These are phyloP conservation scores for Ameiurus melas DNA, from an alignment of 2,113 vertebrate species.

Conservation along the genomic window DNA sequence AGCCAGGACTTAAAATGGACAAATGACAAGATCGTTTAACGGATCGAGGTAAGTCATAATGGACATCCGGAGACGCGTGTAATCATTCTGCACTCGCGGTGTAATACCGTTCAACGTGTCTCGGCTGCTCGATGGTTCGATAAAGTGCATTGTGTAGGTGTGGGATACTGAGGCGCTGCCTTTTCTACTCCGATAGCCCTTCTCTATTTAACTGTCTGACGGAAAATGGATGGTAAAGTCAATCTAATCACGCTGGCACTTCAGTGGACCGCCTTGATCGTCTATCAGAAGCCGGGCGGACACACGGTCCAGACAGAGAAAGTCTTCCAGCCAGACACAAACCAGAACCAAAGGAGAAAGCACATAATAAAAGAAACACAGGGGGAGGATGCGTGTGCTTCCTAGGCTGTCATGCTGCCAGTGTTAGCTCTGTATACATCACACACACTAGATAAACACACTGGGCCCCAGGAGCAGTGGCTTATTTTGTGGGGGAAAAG, in stretches of 20 bases:
- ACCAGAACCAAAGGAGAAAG: constrained; percentile 44
- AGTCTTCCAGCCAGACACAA: constrained; percentile 36
- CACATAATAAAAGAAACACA: constrained; percentile 37
- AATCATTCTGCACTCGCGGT: background rate
- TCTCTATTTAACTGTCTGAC: constrained; percentile 25
- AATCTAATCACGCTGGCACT: constrained; percentile 64
- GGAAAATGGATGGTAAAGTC: constrained; percentile 59
- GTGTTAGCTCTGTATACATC: constrained; percentile 64
- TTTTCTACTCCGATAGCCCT: constrained; percentile 61
- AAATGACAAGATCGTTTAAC: background rate
- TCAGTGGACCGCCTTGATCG: constrained; percentile 59
- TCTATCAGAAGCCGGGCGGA: constrained; percentile 58
- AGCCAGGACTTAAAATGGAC: background rate
- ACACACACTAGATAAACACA: constrained; percentile 51
- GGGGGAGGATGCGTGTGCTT: constrained; percentile 43
- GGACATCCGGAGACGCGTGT: background rate
- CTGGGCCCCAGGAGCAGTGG: background rate
- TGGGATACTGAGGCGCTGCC: constrained; percentile 64
- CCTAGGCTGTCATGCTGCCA: constrained; percentile 56
- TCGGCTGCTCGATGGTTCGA: background rate
- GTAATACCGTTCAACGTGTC: background rate
- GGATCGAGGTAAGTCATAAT: background rate
- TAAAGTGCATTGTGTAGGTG: constrained; percentile 52
- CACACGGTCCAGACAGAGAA: constrained; percentile 18
- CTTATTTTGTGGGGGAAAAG: background rate